Evolutionary conservation across 1,140 invertebrate species (phyloP).

Genomic region (Drosophila equinoxialis): DNA sequence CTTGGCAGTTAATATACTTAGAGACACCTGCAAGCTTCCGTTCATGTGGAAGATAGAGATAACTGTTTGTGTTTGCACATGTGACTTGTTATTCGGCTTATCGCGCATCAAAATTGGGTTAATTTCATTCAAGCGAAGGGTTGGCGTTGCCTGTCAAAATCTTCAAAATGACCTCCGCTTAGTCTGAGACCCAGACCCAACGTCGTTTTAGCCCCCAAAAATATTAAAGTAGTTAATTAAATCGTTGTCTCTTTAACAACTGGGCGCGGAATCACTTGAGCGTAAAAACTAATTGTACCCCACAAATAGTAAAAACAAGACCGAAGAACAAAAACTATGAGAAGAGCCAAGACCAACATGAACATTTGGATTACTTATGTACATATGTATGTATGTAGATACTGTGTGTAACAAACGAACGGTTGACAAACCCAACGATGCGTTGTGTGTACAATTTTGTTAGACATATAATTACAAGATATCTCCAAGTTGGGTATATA

Average conservation of each 20-base stretch:
- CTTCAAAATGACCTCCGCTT: conserved; percentile 23
- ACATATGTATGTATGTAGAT: not conserved
- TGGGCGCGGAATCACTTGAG: conserved; percentile 53
- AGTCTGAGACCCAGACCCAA: too few relatives aligned
- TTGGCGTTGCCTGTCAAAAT: conserved; percentile 34
- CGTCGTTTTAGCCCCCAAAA: too few relatives aligned
- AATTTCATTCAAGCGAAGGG: conserved; percentile 18
- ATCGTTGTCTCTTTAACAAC: conserved; percentile 48
- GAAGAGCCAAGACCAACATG: conserved; percentile 20
- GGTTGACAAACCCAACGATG: conserved; percentile 5
- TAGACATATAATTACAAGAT: conserved; percentile 18
- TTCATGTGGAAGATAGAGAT: conserved; percentile 45
- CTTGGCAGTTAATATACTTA: conserved; percentile 45
- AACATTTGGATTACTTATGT: conserved; percentile 14
- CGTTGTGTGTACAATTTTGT: conserved; percentile 9
- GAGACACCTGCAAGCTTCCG: conserved; percentile 40
- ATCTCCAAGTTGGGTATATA: not conserved
- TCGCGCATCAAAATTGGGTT: conserved; percentile 47
- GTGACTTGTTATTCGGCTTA: conserved; percentile 39
- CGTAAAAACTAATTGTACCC: conserved; percentile 64
- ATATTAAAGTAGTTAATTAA: conserved; percentile 55
- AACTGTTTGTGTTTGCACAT: conserved; percentile 32
- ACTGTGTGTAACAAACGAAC: conserved; percentile 1
- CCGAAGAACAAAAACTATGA: conserved; percentile 25
- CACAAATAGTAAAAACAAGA: conserved; percentile 29